Percentiles rank a stretch among this genome's conserved stretches.
phyloP scores from a whole-genome alignment of 2,888 invertebrate species.

The Aspidiotus destructor region DNA sequence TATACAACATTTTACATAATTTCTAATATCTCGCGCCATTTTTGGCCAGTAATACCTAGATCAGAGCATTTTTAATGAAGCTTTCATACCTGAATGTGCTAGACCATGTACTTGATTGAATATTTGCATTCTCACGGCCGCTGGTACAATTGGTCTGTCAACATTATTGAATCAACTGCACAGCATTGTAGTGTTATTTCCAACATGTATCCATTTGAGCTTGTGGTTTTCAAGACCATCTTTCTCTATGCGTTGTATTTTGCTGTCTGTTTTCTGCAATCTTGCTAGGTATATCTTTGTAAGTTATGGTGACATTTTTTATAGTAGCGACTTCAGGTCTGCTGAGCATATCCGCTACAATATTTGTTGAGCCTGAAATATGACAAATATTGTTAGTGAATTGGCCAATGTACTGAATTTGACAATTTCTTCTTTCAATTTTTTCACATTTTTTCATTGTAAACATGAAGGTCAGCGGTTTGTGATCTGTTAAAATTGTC shows the following conservation, averaged over 20 bases:
- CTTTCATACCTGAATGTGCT: slow-evolving; percentile 37
- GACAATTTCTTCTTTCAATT: slow-evolving; percentile 12
- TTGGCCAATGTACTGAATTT: slow-evolving; percentile 27
- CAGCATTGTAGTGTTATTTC: not conserved
- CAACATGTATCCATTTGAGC: not conserved
- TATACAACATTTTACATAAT: slow-evolving; percentile 40
- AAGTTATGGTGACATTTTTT: not conserved
- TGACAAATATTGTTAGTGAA: slow-evolving; percentile 32
- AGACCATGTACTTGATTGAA: slow-evolving; percentile 37
- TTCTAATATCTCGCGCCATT: slow-evolving; percentile 36
- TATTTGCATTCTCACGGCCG: not conserved
- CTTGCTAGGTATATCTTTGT: slow-evolving; percentile 4
- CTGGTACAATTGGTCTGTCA: slow-evolving; percentile 23
- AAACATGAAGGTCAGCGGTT: slow-evolving; percentile 33
- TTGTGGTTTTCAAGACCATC: not conserved
- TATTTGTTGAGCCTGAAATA: not conserved
- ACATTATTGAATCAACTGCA: not conserved
- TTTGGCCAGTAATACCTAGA: slow-evolving; percentile 40
- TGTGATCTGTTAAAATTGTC: slow-evolving; percentile 34
- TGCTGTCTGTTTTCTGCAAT: not conserved
- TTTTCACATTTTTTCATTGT: slow-evolving; percentile 16
- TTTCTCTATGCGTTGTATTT: not conserved
- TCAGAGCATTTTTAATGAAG: slow-evolving; percentile 38
- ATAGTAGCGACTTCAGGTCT: slow-evolving; percentile 14
- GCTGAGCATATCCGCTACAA: slow-evolving; percentile 29